Percentiles rank a stretch among this genome's conserved stretches.
These are phyloP conservation scores for Anoplius nigerrimus DNA, from an alignment of 2,888 invertebrate species.

Conservation along the genomic window DNA sequence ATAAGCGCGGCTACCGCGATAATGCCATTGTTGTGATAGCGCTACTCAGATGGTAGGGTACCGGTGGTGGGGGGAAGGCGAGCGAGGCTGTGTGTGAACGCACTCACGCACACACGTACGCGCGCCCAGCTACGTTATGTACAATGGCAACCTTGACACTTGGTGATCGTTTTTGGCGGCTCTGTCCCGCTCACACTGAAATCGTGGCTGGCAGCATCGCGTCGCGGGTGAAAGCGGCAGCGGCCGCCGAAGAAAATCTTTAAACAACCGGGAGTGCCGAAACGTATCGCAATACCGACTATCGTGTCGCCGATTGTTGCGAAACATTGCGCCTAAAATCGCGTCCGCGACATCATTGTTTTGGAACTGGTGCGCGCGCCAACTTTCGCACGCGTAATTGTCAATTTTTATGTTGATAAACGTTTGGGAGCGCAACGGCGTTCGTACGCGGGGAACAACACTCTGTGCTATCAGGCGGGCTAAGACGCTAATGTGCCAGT, in stretches of 20 bases:
- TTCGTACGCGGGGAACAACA: too few relatives aligned
- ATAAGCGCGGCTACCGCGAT: constrained; percentile 53
- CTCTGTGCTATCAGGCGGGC: not conserved
- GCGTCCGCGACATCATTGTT: not conserved
- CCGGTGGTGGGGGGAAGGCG: constrained; percentile 11
- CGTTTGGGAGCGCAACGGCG: too few relatives aligned
- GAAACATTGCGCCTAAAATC: not conserved
- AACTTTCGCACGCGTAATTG: too few relatives aligned
- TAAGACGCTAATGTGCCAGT: not conserved
- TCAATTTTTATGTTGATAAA: too few relatives aligned
- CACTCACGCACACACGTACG: constrained; percentile 24
- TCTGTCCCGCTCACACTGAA: constrained; percentile 40
- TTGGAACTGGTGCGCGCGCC: too few relatives aligned
- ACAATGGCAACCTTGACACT: constrained; percentile 73
- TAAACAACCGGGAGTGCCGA: constrained; percentile 13
- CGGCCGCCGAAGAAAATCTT: constrained; percentile 28
- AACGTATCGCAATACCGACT: constrained; percentile 7
- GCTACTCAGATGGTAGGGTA: constrained; percentile 27
- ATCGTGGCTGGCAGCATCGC: constrained; percentile 19
- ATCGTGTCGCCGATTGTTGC: constrained; percentile 1
- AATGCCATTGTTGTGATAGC: constrained; percentile 67
- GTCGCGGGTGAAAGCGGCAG: constrained; percentile 44
- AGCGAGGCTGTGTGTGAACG: constrained; percentile 32
- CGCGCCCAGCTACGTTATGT: constrained; percentile 44
- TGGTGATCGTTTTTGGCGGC: constrained; percentile 65